Base-by-base conservation (phyloP, 1,140 invertebrate genomes). In the Drosophila athabasca region DNA sequence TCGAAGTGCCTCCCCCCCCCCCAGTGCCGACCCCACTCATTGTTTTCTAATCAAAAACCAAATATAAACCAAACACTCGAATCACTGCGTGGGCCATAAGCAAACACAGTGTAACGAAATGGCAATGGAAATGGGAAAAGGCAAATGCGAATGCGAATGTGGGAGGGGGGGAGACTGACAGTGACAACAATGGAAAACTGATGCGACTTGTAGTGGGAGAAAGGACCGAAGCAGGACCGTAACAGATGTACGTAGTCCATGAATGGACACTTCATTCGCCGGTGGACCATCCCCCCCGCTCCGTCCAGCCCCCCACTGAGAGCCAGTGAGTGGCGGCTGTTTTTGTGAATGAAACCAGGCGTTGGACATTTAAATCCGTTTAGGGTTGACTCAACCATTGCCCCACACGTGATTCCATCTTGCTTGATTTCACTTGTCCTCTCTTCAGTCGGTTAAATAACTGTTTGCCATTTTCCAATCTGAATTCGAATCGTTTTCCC, bases 41-140 rank as follows among this genome's bases (percentile, higher is more conserved):
- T 81, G 82, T 82, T 87, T 87, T 82, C 82, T 69, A 85, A 85
- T 85, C 78, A 85, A 82, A 85, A 78, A 74, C 82, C 70, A 81
- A 85, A 81, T 82, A 83, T 84, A 71, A 73, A 64, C 67, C 77
- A 85, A 87, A 78, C 78, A 87, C 81, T 85, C 87, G 77, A 87
- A 68, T 68, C 76, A 80, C 81, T 76, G 82, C 81, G 73, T 85
- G 81, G 80, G 82, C 82, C 82, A 87, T 85, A 78, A 78, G 70
- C 82, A 85, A 85, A 85, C 81, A 87, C 82, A 76, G 65, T 58
- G 49, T 62, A 64, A 35, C 24, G 52, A 58, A 3, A 52, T 31
- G 24, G 24, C 24, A 24, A 55, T 55, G 57, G 45, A 64, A 78
- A 58, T 59, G 74, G 60, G 24, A 24, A 15, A 22, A 15, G 31